Conservation (phyloP, 92 coral and sea anemone genomes). For the Meandrina meandrites region DNA sequence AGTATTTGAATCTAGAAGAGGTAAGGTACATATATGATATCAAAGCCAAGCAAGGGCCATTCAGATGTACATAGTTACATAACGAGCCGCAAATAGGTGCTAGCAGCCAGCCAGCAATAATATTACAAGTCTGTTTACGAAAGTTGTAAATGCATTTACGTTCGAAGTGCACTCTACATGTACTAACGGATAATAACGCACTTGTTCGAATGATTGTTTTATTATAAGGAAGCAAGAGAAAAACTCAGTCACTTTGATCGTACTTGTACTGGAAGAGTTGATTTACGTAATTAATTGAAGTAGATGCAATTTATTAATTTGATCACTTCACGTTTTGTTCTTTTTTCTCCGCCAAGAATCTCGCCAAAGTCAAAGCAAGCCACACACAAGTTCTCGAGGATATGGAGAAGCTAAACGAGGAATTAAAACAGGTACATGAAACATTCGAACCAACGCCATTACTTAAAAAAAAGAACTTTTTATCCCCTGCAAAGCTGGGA, state of each 20-base stretch:
- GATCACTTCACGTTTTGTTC: neutral
- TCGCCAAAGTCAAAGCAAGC: conserved; percentile 86
- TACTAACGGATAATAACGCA: too few species aligned
- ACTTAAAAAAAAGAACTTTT: neutral
- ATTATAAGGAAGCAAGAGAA: too few species aligned
- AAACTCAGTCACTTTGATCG: too few species aligned
- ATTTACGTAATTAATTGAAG: too few species aligned
- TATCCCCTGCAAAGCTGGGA: too few species aligned
- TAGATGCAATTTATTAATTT: neutral
- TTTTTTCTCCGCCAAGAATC: conserved; percentile 56
- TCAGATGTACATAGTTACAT: neutral
- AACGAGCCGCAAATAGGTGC: too few species aligned
- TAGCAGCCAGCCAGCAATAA: too few species aligned
- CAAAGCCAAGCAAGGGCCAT: neutral
- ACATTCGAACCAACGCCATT: neutral
- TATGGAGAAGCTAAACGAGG: conserved; percentile 89
- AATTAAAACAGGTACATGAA: conserved; percentile 93
- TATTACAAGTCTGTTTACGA: too few species aligned
- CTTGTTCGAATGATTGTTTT: too few species aligned
- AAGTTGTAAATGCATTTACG: too few species aligned
- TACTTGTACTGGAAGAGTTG: too few species aligned
- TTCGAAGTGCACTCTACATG: neutral
- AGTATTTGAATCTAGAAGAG: conserved; percentile 86
- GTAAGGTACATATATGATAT: conserved; percentile 24
- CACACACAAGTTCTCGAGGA: conserved; percentile 93